These are phyloP conservation scores for Mesorhabditis spiculigera DNA, from an alignment of 2,888 invertebrate species.

Conservation along the genomic window DNA sequence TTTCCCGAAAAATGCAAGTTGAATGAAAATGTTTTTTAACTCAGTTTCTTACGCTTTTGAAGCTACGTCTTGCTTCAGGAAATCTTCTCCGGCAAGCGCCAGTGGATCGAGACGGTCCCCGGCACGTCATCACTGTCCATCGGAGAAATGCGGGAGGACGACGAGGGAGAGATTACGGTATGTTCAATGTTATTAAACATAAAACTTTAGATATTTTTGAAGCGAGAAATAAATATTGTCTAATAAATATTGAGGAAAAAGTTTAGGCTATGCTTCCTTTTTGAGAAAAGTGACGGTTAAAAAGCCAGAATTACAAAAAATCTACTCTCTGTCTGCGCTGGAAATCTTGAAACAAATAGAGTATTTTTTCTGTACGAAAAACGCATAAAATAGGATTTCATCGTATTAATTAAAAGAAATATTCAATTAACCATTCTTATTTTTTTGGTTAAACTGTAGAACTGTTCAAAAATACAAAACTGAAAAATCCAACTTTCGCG, in stretches of 20 bases:
- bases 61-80: slow-evolving; percentile 20
- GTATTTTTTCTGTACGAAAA: no score
- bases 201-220: neutral
- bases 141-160: slow-evolving; percentile 46
- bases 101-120: slow-evolving; percentile 38
- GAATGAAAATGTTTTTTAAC: neutral
- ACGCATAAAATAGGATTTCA: no score
- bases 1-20: no score
- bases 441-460: no score
- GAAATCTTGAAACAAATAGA: no score
- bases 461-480: no score
- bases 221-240: neutral
- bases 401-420: no score
- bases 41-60: neutral
- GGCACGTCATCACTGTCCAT: slow-evolving; percentile 30
- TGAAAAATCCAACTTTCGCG: no score
- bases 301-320: slow-evolving; percentile 57
- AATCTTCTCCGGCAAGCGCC: slow-evolving; percentile 44
- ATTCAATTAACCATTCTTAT: no score
- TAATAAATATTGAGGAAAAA: no score
- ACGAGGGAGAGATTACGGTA: slow-evolving; percentile 37
- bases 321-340: slow-evolving; percentile 41
- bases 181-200: neutral
- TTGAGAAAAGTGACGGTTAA: no score
- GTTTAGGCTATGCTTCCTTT: no score